phyloP scores from a whole-genome alignment of 2,113 vertebrate species.

The Lonchura striata region DNA sequence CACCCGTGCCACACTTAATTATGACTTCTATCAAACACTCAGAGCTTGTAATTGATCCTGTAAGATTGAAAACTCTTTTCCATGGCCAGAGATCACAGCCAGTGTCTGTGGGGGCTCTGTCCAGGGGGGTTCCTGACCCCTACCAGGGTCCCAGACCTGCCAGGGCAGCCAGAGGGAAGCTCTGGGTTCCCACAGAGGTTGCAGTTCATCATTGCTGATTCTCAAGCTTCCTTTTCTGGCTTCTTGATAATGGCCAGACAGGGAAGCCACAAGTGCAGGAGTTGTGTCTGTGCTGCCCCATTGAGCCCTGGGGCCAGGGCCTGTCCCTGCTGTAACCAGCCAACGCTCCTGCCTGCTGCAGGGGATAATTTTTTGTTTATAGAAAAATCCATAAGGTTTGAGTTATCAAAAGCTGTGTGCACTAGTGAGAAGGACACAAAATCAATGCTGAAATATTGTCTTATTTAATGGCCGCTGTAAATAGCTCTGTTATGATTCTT shows the following conservation, averaged over 20 bases:
- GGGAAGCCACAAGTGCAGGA: background rate
- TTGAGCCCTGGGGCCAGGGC: background rate
- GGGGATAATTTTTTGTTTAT: slow-evolving; percentile 85
- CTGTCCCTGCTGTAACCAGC: slow-evolving; percentile 53
- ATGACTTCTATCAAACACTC: too few species aligned
- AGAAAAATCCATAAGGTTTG: slow-evolving; percentile 90
- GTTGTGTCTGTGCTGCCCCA: background rate
- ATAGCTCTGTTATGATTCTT: slow-evolving; percentile 81
- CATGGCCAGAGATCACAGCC: too few species aligned
- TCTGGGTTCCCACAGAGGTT: too few species aligned
- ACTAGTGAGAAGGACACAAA: slow-evolving; percentile 77
- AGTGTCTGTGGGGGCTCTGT: too few species aligned
- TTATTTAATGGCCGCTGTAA: slow-evolving; percentile 90
- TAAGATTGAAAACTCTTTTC: too few species aligned
- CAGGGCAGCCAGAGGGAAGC: too few species aligned
- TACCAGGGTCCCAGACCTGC: too few species aligned
- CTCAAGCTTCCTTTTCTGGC: background rate
- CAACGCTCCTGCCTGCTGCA: slow-evolving; percentile 59
- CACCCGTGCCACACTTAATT: too few species aligned
- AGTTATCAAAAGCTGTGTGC: slow-evolving; percentile 85
- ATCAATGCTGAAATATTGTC: slow-evolving; percentile 92
- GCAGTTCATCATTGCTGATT: accelerated
- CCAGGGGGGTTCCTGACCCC: too few species aligned
- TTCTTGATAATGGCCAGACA: background rate
- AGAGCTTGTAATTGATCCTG: too few species aligned